Evolutionary conservation across 2,888 invertebrate genomes (phyloP).

Genomic region (Gymnoscelis rufifasciata): DNA sequence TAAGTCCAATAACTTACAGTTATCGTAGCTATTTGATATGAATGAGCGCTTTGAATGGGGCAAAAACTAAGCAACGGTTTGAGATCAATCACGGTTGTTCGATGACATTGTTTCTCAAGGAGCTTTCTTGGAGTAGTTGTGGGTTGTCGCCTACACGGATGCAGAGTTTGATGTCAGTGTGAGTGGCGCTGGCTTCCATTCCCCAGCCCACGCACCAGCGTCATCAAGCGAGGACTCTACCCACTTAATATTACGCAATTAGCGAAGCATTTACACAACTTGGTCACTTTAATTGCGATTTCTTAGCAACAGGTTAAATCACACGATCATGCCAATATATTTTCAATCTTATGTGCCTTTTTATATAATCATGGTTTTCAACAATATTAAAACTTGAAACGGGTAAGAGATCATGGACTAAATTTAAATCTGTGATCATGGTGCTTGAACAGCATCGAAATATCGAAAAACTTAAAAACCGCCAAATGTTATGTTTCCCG

Average conservation of each 20-base stretch:
- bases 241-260: conserved; percentile 34
- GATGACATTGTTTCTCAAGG: conserved; percentile 52
- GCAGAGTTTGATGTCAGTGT: conserved; percentile 46
- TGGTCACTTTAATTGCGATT: conserved; percentile 7
- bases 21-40: conserved; percentile 29
- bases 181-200: conserved; percentile 34
- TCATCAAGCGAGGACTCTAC: conserved; percentile 51
- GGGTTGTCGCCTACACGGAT: conserved; percentile 55
- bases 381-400: too few species aligned
- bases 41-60: conserved; percentile 39
- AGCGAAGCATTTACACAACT: conserved; percentile 29
- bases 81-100: conserved; percentile 43
- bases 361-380: too few species aligned
- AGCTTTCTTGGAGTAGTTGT: conserved; percentile 40
- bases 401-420: too few species aligned
- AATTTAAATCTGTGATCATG: not conserved
- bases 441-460: too few species aligned
- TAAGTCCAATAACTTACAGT: conserved; percentile 17
- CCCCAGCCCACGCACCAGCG: conserved; percentile 51
- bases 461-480: too few species aligned
- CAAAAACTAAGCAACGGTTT: conserved; percentile 39
- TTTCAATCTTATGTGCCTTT: too few species aligned
- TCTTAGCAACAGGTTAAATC: not conserved
- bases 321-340: not conserved
- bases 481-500: too few species aligned